Conservation (phyloP, 2,888 invertebrate genomes). For the Hetaerina titia region DNA sequence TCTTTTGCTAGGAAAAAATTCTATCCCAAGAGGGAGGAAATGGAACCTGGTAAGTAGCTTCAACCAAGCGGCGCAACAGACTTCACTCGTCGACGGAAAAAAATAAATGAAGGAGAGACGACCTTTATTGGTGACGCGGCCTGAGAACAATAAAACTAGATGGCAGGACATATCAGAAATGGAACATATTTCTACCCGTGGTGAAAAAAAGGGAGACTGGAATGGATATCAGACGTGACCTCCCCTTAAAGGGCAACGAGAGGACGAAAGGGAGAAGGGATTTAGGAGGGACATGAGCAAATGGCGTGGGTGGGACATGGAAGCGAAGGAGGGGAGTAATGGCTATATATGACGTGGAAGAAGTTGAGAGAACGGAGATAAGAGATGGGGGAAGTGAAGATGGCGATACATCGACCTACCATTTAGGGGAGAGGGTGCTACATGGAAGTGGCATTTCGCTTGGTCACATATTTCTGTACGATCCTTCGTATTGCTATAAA, state of each 20-base stretch:
- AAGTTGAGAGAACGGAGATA: background rate
- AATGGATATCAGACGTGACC: conserved; percentile 35
- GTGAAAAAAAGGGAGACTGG: background rate
- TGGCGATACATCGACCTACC: background rate
- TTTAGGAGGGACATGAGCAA: background rate
- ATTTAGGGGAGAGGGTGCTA: background rate
- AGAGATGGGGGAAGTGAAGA: background rate
- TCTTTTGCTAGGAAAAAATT: background rate
- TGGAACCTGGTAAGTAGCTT: background rate
- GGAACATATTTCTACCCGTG: background rate
- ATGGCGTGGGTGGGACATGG: background rate
- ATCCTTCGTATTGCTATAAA: background rate
- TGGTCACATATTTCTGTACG: background rate
- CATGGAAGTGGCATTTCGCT: background rate
- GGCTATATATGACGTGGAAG: background rate
- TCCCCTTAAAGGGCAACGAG: background rate
- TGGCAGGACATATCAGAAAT: background rate
- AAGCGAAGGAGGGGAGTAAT: background rate
- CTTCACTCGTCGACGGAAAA: background rate
- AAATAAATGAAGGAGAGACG: background rate
- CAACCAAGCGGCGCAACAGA: background rate
- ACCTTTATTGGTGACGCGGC: background rate
- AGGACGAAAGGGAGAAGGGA: background rate
- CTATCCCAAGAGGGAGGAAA: background rate
- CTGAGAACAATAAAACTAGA: background rate